These are phyloP conservation scores for Acyrthosiphon pisum DNA, from an alignment of 1,140 invertebrate genomes.

Conservation along the genomic window DNA sequence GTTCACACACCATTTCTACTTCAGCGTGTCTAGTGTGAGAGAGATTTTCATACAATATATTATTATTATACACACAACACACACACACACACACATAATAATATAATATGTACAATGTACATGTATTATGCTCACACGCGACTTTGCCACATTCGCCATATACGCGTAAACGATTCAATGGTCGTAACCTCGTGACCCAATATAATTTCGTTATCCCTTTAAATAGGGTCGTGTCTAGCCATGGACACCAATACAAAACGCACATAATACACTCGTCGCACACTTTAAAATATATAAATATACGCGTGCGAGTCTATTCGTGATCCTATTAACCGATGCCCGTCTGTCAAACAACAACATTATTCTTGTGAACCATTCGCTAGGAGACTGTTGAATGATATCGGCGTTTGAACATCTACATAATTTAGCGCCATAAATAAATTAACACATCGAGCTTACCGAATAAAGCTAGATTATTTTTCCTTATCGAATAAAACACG, in stretches of 20 bases:
- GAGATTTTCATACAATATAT: background rate
- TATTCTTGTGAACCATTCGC: background rate
- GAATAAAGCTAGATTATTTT: background rate
- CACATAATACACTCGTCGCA: background rate
- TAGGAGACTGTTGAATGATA: conserved; percentile 6
- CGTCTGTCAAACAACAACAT: background rate
- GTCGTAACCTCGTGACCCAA: conserved; percentile 40
- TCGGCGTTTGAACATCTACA: background rate
- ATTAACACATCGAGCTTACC: background rate
- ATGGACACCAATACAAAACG: background rate
- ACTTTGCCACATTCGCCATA: background rate
- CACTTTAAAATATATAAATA: background rate
- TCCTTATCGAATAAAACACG: background rate
- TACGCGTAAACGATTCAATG: conserved; percentile 15
- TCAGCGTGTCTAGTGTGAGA: background rate
- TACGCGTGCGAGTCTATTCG: background rate
- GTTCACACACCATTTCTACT: no score
- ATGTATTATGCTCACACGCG: background rate
- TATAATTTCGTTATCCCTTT: conserved; percentile 14
- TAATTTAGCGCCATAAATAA: background rate
- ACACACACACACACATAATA: background rate
- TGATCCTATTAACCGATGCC: background rate
- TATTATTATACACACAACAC: background rate
- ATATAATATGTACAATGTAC: background rate
- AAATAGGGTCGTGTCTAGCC: conserved; percentile 11